These are phyloP conservation scores for Cydia strobilella DNA, from an alignment of 1,140 invertebrate species.

Conservation along the genomic window DNA sequence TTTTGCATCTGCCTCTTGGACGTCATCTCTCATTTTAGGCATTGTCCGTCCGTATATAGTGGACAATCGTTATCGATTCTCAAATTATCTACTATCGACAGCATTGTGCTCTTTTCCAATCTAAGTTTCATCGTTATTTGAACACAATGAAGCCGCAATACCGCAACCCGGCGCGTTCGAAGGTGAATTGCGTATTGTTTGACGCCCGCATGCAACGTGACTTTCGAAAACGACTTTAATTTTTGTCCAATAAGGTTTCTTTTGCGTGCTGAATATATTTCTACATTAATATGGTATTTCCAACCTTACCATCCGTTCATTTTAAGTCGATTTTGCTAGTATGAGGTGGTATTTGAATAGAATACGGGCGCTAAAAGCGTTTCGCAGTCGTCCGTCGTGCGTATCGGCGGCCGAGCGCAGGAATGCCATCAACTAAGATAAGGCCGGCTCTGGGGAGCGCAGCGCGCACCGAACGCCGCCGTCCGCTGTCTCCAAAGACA, in stretches of 20 bases:
- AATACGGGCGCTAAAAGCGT: conserved; percentile 75
- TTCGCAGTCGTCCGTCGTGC: conserved; percentile 75
- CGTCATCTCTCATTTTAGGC: conserved; percentile 18
- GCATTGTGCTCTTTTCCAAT: conserved; percentile 66
- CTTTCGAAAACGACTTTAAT: conserved; percentile 71
- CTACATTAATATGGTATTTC: conserved; percentile 38
- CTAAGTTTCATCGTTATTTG: conserved; percentile 71
- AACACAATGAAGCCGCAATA: conserved; percentile 78
- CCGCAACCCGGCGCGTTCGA: conserved; percentile 76
- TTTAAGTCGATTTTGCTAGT: conserved; percentile 46
- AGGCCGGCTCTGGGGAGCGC: conserved; percentile 52
- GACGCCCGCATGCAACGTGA: conserved; percentile 67
- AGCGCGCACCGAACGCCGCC: conserved; percentile 39
- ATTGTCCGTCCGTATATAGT: conserved; percentile 4
- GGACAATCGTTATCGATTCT: conserved; percentile 39
- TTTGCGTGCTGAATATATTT: conserved; percentile 50
- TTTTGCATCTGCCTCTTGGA: conserved; percentile 5
- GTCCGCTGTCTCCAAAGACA: conserved; percentile 42
- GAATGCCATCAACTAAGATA: conserved; percentile 77
- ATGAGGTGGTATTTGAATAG: conserved; percentile 38
- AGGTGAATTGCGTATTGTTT: conserved; percentile 80
- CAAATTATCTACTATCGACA: conserved; percentile 60
- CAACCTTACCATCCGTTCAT: conserved; percentile 38
- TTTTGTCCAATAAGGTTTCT: conserved; percentile 66
- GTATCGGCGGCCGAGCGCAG: conserved; percentile 67